phyloP scores from a whole-genome alignment of 2,888 invertebrate species.

The Acrobasis repandana region DNA sequence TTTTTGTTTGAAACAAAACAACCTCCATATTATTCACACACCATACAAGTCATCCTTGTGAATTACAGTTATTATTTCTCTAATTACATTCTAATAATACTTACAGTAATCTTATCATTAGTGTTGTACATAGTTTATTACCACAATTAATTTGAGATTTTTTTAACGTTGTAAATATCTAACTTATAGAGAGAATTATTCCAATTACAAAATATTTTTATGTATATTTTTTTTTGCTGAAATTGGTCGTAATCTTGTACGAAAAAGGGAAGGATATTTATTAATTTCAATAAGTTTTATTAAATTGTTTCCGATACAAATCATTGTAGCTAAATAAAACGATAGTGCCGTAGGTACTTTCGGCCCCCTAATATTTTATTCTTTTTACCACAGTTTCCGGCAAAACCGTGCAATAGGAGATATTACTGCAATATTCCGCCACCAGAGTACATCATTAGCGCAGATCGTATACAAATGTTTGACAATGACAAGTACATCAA shows the following conservation, averaged over 20 bases:
- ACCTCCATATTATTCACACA: slow-evolving; percentile 80
- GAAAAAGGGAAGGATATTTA: slow-evolving; percentile 35
- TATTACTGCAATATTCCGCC: no score
- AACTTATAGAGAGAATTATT: slow-evolving; percentile 79
- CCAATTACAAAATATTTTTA: slow-evolving; percentile 64
- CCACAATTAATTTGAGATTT: slow-evolving; percentile 82
- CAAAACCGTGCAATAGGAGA: no score
- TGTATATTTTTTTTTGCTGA: slow-evolving; percentile 40
- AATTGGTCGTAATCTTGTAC: slow-evolving; percentile 65
- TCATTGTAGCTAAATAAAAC: background rate
- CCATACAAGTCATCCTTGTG: slow-evolving; percentile 75
- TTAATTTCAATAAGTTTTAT: slow-evolving; percentile 30
- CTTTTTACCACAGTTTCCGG: no score
- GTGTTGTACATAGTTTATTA: slow-evolving; percentile 80
- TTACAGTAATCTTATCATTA: slow-evolving; percentile 79
- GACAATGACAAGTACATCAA: no score
- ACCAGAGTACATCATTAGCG: no score
- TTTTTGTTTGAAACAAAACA: slow-evolving; percentile 82
- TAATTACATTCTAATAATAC: slow-evolving; percentile 82
- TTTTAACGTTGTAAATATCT: slow-evolving; percentile 71
- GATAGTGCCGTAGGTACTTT: background rate
- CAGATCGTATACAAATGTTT: no score
- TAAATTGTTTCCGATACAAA: background rate
- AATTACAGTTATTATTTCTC: slow-evolving; percentile 77
- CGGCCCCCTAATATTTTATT: no score